Conservation (phyloP, 2,888 invertebrate genomes). For the Gymnosoma rotundatum region DNA sequence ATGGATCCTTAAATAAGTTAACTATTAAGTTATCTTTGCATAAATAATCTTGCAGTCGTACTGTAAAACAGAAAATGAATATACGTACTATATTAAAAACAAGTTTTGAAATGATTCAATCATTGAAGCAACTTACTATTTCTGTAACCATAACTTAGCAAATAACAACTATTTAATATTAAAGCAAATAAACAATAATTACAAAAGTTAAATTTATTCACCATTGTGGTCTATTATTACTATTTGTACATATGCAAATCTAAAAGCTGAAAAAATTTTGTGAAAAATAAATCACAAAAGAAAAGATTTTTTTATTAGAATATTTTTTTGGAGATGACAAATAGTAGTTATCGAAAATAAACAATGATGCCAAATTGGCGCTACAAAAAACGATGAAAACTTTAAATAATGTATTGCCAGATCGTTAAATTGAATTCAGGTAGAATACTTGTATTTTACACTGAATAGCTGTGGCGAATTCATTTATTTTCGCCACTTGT, state of each 20-base stretch:
- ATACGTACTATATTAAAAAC: conserved; percentile 29
- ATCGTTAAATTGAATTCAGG: no score
- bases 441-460: no score
- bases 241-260: conserved; percentile 50
- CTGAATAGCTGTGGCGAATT: no score
- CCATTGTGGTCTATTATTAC: conserved; percentile 51
- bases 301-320: conserved; percentile 41
- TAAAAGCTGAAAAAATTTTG: conserved; percentile 40
- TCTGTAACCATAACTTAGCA: conserved; percentile 71
- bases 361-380: conserved; percentile 34
- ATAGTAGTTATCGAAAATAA: conserved; percentile 45
- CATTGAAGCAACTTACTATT: conserved; percentile 71
- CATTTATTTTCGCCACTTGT: no score
- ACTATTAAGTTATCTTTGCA: conserved; percentile 78
- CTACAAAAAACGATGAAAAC: neutral
- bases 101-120: conserved; percentile 1
- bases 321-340: conserved; percentile 35
- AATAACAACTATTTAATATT: conserved; percentile 55
- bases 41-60: conserved; percentile 78
- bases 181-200: conserved; percentile 53
- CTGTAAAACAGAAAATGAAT: conserved; percentile 67
- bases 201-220: conserved; percentile 49
- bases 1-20: conserved; percentile 77
- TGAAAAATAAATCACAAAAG: conserved; percentile 49
- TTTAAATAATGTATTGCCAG: no score